These are phyloP conservation scores for Notarius lentiginosus DNA, from an alignment of 2,113 vertebrate genomes.

Conservation along the genomic window DNA sequence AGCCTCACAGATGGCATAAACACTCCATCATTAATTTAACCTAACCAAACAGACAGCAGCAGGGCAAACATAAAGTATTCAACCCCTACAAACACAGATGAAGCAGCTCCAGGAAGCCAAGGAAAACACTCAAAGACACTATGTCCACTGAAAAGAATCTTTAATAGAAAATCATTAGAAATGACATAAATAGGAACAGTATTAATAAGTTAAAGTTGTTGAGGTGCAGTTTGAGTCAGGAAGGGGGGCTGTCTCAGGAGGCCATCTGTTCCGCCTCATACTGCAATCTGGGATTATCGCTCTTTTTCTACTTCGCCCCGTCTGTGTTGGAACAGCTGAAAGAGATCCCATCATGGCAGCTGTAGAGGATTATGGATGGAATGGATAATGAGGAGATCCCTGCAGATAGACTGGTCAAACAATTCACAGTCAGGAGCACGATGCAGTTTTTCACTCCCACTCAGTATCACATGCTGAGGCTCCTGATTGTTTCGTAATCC, in stretches of 20 bases:
- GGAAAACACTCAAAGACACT: background rate
- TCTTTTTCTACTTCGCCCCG: conserved; percentile 1
- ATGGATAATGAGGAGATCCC: conserved; percentile 60
- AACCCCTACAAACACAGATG: background rate
- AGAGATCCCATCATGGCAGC: conserved; percentile 67
- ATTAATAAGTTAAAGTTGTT: conserved; percentile 48
- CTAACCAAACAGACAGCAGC: conserved; percentile 29
- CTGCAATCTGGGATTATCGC: conserved; percentile 38
- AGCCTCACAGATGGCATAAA: conserved; percentile 33
- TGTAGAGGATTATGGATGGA: conserved; percentile 67
- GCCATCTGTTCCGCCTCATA: conserved; percentile 65
- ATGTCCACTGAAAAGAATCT: conserved; percentile 53
- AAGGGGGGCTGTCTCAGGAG: conserved; percentile 47
- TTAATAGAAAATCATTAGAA: conserved; percentile 50
- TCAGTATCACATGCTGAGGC: conserved; percentile 3
- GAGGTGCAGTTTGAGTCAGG: background rate
- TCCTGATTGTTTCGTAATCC: conserved; percentile 4
- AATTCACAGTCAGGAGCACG: conserved; percentile 25
- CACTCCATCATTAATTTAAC: conserved; percentile 25
- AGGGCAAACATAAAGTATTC: conserved; percentile 2
- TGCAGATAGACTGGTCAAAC: conserved; percentile 26
- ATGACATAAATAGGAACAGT: conserved; percentile 58
- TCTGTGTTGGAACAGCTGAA: conserved; percentile 65
- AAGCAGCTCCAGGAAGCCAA: background rate
- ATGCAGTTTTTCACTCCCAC: conserved; percentile 12